These are phyloP conservation scores for Anabas testudineus DNA, from an alignment of 2,797 vertebrate genomes.

Conservation along the genomic window DNA sequence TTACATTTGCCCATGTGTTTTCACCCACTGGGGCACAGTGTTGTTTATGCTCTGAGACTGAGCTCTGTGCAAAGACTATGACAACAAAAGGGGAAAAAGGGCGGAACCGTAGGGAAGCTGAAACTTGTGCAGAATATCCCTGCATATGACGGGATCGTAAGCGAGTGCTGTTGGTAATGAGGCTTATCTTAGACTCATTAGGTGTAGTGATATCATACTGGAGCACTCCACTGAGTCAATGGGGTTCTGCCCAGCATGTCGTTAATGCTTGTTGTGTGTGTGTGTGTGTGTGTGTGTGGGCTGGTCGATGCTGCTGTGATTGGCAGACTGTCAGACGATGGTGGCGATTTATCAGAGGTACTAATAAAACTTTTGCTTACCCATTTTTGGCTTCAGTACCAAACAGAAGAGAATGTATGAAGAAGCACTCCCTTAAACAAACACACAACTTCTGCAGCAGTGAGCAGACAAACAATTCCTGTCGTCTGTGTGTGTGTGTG, in stretches of 20 bases:
- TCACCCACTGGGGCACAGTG: constrained; percentile 51
- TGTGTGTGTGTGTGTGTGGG: constrained; percentile 9
- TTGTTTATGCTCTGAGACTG: constrained; percentile 65
- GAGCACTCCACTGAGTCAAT: constrained; percentile 60
- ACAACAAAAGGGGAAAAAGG: constrained; percentile 56
- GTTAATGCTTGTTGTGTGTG: constrained; percentile 49
- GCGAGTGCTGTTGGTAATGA: constrained; percentile 58
- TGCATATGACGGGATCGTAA: constrained; percentile 60
- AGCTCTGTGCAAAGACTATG: constrained; percentile 43
- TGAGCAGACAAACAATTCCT: constrained; percentile 13
- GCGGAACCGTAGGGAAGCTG: constrained; percentile 30
- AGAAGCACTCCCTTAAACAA: constrained; percentile 16
- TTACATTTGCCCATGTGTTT: constrained; percentile 63
- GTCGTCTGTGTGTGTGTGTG: constrained; percentile 27
- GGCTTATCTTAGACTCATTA: constrained; percentile 71
- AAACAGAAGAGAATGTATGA: constrained; percentile 18
- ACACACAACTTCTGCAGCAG: constrained; percentile 26
- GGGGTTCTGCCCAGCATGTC: constrained; percentile 54
- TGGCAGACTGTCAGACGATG: constrained; percentile 56
- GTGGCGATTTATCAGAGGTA: constrained; percentile 51
- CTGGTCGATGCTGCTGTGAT: constrained; percentile 57
- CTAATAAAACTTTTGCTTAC: constrained; percentile 24
- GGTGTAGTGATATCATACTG: constrained; percentile 67
- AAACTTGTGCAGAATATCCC: constrained; percentile 40
- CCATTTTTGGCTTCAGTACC: not conserved